A percentile compares a stretch with the other conserved stretches of the same genome.
Conservation (phyloP, 2,888 invertebrate species). For the Carpatolechia fugitivella region DNA sequence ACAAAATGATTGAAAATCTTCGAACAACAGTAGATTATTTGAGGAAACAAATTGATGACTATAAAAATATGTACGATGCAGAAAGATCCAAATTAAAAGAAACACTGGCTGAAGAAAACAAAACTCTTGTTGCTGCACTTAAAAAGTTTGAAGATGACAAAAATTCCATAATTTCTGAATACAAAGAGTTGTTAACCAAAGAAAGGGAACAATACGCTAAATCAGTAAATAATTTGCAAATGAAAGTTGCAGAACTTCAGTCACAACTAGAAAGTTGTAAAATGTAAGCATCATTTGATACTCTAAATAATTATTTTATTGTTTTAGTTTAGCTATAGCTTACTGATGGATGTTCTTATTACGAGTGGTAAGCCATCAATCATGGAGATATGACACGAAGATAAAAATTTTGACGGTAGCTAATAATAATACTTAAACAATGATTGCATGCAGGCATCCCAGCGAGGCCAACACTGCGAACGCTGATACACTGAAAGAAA, state of each 20-base stretch:
- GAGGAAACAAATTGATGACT: slow-evolving; percentile 41
- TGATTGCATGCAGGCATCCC: slow-evolving; percentile 49
- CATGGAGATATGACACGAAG: background rate
- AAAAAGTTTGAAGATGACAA: slow-evolving; percentile 68
- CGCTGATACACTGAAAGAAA: slow-evolving; percentile 48
- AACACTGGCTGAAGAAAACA: slow-evolving; percentile 60
- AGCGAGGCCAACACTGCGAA: slow-evolving; percentile 40
- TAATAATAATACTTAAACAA: background rate
- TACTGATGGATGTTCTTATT: background rate
- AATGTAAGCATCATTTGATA: background rate
- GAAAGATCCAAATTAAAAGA: slow-evolving; percentile 43
- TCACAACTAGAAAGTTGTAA: slow-evolving; percentile 56
- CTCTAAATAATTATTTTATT: too few species aligned
- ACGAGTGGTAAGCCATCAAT: background rate
- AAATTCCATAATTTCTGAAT: slow-evolving; percentile 60
- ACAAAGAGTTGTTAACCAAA: slow-evolving; percentile 67
- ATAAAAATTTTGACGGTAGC: background rate
- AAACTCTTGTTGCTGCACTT: slow-evolving; percentile 55
- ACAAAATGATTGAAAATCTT: slow-evolving; percentile 40
- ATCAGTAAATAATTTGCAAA: slow-evolving; percentile 51
- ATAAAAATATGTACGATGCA: slow-evolving; percentile 35
- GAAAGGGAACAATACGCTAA: slow-evolving; percentile 72
- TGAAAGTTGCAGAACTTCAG: slow-evolving; percentile 52
- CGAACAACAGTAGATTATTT: slow-evolving; percentile 39
- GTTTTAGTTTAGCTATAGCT: too few species aligned